A percentile compares a stretch with the other conserved stretches of the same genome.
Conservation (phyloP, 2,113 vertebrate species). For the Onychostoma macrolepis region DNA sequence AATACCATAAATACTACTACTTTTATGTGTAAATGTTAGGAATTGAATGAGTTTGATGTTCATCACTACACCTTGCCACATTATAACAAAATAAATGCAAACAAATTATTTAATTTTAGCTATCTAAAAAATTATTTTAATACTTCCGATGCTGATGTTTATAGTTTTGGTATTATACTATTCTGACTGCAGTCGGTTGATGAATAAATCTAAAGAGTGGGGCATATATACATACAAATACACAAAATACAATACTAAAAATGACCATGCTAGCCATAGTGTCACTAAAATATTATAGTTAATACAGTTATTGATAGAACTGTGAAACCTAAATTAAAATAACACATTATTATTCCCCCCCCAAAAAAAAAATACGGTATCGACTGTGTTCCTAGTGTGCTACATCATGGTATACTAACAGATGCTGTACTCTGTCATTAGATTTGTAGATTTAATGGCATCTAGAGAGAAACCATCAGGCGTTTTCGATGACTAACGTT, state of each 20-base stretch:
- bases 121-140: neutral
- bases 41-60: neutral
- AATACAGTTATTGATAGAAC: neutral
- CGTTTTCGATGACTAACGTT: slow-evolving; percentile 32
- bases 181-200: neutral
- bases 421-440: neutral
- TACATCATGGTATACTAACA: neutral
- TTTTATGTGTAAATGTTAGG: neutral
- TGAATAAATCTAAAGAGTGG: neutral
- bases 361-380: neutral
- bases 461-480: neutral
- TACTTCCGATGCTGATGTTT: neutral
- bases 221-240: neutral
- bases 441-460: neutral
- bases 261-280: too few species aligned
- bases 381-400: neutral
- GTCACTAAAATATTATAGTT: neutral
- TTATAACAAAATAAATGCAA: neutral
- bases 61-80: neutral
- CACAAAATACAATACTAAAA: neutral
- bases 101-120: neutral
- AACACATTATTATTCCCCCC: neutral
- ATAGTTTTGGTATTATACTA: neutral
- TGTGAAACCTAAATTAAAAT: neutral
- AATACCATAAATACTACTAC: neutral